Percentiles rank a stretch among this genome's conserved stretches.
These are phyloP conservation scores for Teleogryllus occipitalis DNA, from an alignment of 1,140 invertebrate species.

Conservation along the genomic window DNA sequence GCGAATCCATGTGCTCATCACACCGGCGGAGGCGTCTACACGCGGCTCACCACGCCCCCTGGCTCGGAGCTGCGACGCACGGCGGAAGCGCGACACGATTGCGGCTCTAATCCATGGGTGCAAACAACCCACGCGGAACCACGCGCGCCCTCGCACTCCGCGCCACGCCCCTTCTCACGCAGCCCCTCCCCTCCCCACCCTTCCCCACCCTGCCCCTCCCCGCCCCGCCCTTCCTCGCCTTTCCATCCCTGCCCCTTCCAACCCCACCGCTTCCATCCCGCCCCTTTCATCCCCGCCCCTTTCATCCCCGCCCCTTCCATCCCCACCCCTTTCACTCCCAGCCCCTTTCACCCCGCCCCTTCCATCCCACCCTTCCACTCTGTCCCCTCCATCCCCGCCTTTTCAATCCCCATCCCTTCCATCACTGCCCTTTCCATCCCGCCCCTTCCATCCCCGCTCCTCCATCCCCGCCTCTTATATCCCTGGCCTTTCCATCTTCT, in stretches of 20 bases:
- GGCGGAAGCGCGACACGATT: too few relatives aligned
- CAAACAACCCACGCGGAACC: too few relatives aligned
- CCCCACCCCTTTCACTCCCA: too few relatives aligned
- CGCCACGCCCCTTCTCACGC: neutral
- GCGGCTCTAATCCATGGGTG: too few relatives aligned
- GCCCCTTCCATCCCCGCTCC: neutral
- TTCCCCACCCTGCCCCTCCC: slow-evolving; percentile 13
- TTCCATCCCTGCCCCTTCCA: slow-evolving; percentile 8
- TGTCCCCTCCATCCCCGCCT: neutral
- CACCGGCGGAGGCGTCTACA: too few relatives aligned
- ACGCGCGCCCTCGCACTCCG: neutral
- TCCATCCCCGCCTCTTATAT: neutral
- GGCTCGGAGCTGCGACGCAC: too few relatives aligned
- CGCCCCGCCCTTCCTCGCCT: slow-evolving; percentile 8
- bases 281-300: neutral
- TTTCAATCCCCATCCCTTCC: neutral
- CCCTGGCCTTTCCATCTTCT: neutral
- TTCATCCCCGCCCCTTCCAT: neutral
- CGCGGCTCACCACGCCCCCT: too few relatives aligned
- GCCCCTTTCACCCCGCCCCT: too few relatives aligned
- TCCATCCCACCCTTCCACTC: neutral
- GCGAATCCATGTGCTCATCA: too few relatives aligned
- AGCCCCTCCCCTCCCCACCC: neutral
- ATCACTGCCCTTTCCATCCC: slow-evolving; percentile 2
- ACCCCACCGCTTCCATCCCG: slow-evolving; percentile 15